phyloP scores from a whole-genome alignment of 2,113 vertebrate genomes.

The Phyllostomus hastatus region DNA sequence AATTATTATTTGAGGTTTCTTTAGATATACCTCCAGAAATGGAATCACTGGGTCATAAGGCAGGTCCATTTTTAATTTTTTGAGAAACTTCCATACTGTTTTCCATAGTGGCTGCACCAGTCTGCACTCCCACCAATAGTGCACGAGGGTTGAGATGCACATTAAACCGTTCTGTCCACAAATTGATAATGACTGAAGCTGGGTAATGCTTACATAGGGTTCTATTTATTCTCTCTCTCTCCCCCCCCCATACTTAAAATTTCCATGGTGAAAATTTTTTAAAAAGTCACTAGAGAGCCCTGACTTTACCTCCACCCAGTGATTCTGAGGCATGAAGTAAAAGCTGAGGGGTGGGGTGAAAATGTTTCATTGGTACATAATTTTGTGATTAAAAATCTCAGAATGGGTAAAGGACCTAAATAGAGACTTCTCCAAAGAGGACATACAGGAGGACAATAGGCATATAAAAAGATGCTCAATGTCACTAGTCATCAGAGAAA shows the following conservation, averaged over 20 bases:
- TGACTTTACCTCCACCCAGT: neutral
- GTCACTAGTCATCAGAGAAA: neutral
- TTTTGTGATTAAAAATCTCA: slow-evolving; percentile 1
- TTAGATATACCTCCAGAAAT: neutral
- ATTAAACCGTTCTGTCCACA: neutral
- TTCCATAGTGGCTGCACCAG: neutral
- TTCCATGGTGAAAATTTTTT: neutral
- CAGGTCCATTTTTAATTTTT: neutral
- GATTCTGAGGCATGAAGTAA: neutral
- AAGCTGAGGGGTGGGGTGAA: neutral
- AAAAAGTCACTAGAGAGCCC: neutral
- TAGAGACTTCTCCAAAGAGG: neutral
- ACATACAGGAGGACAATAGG: neutral
- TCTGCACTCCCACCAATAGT: neutral
- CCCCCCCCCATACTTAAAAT: neutral
- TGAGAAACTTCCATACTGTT: neutral
- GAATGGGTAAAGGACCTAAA: neutral
- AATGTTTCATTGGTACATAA: neutral
- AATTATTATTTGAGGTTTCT: neutral
- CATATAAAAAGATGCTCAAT: neutral
- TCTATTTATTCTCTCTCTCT: neutral
- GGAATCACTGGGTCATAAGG: neutral
- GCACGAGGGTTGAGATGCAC: neutral
- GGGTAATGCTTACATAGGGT: neutral
- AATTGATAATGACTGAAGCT: neutral